phyloP scores from a whole-genome alignment of 2,888 invertebrate genomes.

The Subacronicta megacephala region DNA sequence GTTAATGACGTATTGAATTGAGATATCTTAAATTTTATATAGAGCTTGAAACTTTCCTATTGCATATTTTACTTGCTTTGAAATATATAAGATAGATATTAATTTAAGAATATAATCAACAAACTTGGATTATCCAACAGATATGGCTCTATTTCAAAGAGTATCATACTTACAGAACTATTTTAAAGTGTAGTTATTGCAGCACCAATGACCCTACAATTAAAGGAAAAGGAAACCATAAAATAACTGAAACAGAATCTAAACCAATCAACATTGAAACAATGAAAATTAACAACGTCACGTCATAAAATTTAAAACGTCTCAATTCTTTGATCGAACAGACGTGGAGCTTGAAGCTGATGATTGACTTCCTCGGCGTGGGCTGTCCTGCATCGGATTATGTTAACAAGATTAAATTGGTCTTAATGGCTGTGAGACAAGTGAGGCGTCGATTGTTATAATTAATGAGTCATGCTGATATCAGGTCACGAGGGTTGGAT shows the following conservation, averaged over 20 bases:
- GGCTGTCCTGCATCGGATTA: constrained; percentile 71
- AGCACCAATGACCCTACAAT: constrained; percentile 7
- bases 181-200: too few species aligned
- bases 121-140: too few species aligned
- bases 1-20: constrained; percentile 37
- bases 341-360: constrained; percentile 60
- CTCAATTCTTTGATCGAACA: constrained; percentile 54
- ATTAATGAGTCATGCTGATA: constrained; percentile 83
- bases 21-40: constrained; percentile 11
- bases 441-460: constrained; percentile 84
- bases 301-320: constrained; percentile 51
- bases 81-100: too few species aligned
- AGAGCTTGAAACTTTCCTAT: background rate
- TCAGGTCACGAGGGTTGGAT: constrained; percentile 62
- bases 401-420: constrained; percentile 88
- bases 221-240: constrained; percentile 40
- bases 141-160: too few species aligned
- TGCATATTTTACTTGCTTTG: too few species aligned
- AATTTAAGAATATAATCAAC: too few species aligned
- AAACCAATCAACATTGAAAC: constrained; percentile 25
- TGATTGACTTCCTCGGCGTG: constrained; percentile 86
- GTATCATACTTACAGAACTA: too few species aligned
- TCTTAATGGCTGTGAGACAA: constrained; percentile 86
- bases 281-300: constrained; percentile 43
- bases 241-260: constrained; percentile 25